Conservation (phyloP, 2,888 invertebrate genomes). For the Patella ulyssiponensis region DNA sequence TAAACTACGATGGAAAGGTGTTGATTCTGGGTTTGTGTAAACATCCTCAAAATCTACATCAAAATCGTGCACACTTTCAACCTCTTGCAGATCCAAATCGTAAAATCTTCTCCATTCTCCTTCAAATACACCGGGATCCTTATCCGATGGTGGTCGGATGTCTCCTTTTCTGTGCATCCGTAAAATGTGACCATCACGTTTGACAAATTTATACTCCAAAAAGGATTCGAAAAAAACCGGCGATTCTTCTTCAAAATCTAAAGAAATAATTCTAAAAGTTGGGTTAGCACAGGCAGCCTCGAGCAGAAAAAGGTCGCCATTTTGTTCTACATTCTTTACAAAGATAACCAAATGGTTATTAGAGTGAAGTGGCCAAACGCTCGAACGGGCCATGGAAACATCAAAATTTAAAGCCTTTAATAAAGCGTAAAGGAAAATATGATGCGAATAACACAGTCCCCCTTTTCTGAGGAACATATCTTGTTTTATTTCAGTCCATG, state of each 20-base stretch:
- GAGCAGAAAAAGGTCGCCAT: slow-evolving; percentile 38
- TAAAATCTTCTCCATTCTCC: not conserved
- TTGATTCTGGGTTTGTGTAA: slow-evolving; percentile 27
- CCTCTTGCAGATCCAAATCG: not conserved
- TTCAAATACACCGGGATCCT: not conserved
- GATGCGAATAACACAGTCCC: slow-evolving; percentile 43
- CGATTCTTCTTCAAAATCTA: slow-evolving; percentile 41
- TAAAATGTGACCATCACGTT: slow-evolving; percentile 31
- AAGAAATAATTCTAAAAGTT: slow-evolving; percentile 35
- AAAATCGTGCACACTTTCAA: not conserved
- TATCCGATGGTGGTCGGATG: not conserved
- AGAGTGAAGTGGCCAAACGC: slow-evolving; percentile 13
- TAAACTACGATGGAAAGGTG: slow-evolving; percentile 32
- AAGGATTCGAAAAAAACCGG: slow-evolving; percentile 37
- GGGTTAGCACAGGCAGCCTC: slow-evolving; percentile 42
- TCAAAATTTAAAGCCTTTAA: slow-evolving; percentile 35
- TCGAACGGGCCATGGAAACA: slow-evolving; percentile 27
- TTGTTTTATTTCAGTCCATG: slow-evolving; percentile 32
- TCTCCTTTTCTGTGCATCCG: slow-evolving; percentile 43
- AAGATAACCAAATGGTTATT: slow-evolving; percentile 39
- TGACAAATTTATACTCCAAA: slow-evolving; percentile 43
- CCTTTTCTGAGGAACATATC: slow-evolving; percentile 32
- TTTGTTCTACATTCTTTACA: slow-evolving; percentile 32
- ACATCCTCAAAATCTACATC: slow-evolving; percentile 9
- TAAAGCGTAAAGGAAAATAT: slow-evolving; percentile 37